Evolutionary conservation across 2,888 invertebrate species (phyloP).

Genomic region (Ophion ellenae): DNA sequence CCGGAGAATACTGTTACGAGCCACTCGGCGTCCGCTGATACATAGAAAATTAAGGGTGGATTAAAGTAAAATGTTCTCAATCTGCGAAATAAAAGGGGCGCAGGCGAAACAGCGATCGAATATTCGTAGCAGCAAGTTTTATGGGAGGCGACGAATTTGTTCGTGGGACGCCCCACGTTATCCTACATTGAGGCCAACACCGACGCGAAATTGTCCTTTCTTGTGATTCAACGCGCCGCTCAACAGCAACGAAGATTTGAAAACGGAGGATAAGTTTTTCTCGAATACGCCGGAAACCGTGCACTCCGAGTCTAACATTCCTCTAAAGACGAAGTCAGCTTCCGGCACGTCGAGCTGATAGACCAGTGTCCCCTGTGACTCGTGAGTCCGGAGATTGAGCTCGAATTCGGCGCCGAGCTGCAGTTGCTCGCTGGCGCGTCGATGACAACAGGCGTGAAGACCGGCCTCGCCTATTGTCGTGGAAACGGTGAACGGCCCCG

Average conservation of each 20-base stretch:
- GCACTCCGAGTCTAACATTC: conserved; percentile 86
- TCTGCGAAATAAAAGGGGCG: conserved; percentile 28
- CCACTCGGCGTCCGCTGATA: not conserved
- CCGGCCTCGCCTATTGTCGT: conserved; percentile 86
- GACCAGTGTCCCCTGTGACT: conserved; percentile 87
- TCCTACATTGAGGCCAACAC: conserved; percentile 86
- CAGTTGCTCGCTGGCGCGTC: conserved; percentile 86
- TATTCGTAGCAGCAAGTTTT: not conserved
- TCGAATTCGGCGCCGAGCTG: conserved; percentile 89
- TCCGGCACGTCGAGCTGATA: conserved; percentile 88
- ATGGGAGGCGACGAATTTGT: not conserved
- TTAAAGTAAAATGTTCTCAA: conserved; percentile 10
- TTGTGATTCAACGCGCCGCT: conserved; percentile 88
- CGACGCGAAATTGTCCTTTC: conserved; percentile 86
- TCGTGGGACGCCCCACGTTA: conserved; percentile 32
- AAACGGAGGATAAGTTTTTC: conserved; percentile 87
- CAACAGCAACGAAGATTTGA: conserved; percentile 87
- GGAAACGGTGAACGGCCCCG: conserved; percentile 88
- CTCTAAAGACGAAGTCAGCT: conserved; percentile 87
- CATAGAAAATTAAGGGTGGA: conserved; percentile 1
- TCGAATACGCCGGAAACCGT: conserved; percentile 87
- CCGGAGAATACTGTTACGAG: not conserved
- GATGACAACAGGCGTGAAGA: conserved; percentile 87
- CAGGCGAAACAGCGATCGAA: not conserved
- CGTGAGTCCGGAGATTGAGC: conserved; percentile 86